phyloP scores from a whole-genome alignment of 2,888 invertebrate genomes.

The Stictocephala bisonia region DNA sequence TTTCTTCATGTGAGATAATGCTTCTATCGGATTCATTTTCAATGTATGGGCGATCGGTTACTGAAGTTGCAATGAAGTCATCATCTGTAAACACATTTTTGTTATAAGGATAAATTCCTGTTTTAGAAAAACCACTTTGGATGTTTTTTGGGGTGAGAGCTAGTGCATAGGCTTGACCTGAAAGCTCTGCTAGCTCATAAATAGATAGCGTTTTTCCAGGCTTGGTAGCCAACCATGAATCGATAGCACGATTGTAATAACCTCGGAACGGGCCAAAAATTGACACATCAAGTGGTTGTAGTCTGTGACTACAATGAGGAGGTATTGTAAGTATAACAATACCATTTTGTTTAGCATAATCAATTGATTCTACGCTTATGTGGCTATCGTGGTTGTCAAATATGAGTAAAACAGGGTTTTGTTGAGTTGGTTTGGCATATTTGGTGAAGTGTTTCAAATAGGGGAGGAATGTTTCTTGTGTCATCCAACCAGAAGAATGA shows the following conservation, averaged over 20 bases:
- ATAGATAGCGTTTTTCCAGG: too few relatives aligned
- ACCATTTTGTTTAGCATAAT: not conserved
- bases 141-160: not conserved
- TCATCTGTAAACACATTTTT: constrained; percentile 17
- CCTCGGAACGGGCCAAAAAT: not conserved
- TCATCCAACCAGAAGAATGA: not conserved
- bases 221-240: not conserved
- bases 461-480: not conserved
- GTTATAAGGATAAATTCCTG: not conserved
- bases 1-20: too few relatives aligned
- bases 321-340: not conserved
- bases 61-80: not conserved
- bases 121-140: not conserved
- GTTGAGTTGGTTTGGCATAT: not conserved
- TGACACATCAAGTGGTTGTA: not conserved
- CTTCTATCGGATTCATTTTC: too few relatives aligned
- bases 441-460: not conserved
- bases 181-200: too few relatives aligned
- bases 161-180: not conserved
- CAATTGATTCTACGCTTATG: not conserved
- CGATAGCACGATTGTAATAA: not conserved
- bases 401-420: not conserved
- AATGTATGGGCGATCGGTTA: not conserved
- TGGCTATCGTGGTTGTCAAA: not conserved
- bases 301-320: not conserved